phyloP scores from a whole-genome alignment of 1,140 invertebrate species.

The Brevipalpus yothersi region DNA sequence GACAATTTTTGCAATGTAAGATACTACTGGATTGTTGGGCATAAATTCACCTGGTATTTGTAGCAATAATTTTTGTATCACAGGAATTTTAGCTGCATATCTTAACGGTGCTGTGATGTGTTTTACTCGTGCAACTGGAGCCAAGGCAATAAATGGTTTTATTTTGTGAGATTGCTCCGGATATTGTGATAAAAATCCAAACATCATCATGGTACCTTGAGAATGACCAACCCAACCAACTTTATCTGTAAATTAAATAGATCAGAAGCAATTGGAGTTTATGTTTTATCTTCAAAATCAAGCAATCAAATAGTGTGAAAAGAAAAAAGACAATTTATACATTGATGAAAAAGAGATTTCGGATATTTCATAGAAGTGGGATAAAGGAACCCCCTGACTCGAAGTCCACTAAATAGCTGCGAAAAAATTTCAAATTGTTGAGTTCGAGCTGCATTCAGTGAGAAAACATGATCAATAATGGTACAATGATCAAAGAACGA shows the following conservation, averaged over 20 bases:
- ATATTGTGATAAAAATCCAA: conserved; percentile 30
- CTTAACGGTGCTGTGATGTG: conserved; percentile 37
- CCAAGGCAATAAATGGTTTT: conserved; percentile 31
- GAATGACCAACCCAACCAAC: conserved; percentile 35
- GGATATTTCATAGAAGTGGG: too few relatives aligned
- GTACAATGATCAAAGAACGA: too few relatives aligned
- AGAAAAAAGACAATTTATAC: too few relatives aligned
- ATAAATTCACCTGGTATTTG: not conserved
- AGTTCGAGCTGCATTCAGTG: too few relatives aligned
- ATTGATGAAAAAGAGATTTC: too few relatives aligned
- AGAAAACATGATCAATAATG: too few relatives aligned
- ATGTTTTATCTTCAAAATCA: too few relatives aligned
- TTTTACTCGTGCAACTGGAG: conserved; percentile 42
- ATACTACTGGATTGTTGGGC: not conserved
- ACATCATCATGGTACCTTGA: conserved; percentile 34
- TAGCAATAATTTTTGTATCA: not conserved
- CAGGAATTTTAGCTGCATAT: conserved; percentile 10
- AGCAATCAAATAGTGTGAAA: too few relatives aligned
- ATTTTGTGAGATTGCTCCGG: conserved; percentile 36
- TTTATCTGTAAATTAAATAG: not conserved
- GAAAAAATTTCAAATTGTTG: too few relatives aligned
- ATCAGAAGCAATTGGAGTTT: not conserved
- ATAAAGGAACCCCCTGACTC: too few relatives aligned
- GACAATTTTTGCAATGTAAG: not conserved
- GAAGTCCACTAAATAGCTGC: too few relatives aligned